Conservation (phyloP, 2,113 vertebrate genomes). For the Recurvirostra avosetta region DNA sequence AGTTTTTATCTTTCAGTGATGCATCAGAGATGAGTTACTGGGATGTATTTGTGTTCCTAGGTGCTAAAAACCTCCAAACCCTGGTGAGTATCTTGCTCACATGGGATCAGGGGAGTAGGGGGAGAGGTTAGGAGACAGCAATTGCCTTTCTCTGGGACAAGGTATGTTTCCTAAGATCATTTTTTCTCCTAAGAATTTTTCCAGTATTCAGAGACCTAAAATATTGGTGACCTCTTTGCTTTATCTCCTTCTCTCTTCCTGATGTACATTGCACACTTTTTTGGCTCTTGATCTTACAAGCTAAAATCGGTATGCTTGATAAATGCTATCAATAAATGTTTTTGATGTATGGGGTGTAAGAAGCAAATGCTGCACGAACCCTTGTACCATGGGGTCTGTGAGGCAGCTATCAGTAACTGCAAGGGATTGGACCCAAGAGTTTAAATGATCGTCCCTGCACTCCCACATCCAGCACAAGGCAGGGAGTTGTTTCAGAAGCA, state of each 20-base stretch:
- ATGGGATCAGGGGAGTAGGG: background rate
- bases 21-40: background rate
- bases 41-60: background rate
- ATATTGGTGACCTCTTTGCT: background rate
- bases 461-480: background rate
- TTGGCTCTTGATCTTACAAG: background rate
- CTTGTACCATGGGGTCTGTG: background rate
- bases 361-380: background rate
- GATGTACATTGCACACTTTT: background rate
- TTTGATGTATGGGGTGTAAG: background rate
- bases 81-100: background rate
- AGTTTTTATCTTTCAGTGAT: background rate
- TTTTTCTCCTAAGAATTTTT: background rate
- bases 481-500: background rate
- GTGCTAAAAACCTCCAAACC: background rate
- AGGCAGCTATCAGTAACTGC: background rate
- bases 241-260: background rate
- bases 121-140: background rate
- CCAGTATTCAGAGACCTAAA: background rate
- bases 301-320: background rate
- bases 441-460: background rate
- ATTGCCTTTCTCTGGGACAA: background rate
- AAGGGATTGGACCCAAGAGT: background rate
- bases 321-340: background rate
- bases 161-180: background rate